These are phyloP conservation scores for Xerus inauris DNA, from an alignment of 2,113 vertebrate genomes.

Conservation along the genomic window DNA sequence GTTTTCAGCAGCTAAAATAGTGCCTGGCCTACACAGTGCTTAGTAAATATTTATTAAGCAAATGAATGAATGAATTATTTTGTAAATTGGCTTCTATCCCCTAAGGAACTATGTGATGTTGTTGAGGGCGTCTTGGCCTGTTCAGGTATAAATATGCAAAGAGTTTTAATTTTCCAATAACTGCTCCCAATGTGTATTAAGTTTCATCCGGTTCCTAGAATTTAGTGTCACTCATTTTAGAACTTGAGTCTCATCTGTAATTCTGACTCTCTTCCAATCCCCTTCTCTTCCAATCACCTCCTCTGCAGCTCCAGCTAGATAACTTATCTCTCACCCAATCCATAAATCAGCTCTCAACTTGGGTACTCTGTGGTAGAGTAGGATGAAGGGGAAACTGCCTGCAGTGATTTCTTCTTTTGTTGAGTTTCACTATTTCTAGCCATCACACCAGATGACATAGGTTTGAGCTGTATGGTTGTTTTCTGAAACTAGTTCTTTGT, in stretches of 20 bases:
- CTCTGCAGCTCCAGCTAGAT: background rate
- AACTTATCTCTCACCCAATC: background rate
- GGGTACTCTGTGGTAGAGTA: background rate
- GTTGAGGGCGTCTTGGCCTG: background rate
- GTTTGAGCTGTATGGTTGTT: background rate
- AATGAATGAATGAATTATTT: no score
- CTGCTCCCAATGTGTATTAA: background rate
- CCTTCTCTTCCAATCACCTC: background rate
- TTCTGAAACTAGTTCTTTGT: background rate
- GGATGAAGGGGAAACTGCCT: background rate
- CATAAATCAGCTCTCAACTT: background rate
- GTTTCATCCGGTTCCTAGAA: background rate
- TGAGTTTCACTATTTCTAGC: background rate
- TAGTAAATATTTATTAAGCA: no score
- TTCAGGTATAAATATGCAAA: background rate
- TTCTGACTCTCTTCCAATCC: background rate
- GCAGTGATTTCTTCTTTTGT: background rate
- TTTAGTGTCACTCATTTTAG: background rate
- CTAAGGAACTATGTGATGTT: background rate
- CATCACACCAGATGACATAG: background rate
- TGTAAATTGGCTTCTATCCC: background rate
- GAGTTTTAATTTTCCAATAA: background rate
- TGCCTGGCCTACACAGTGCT: no score
- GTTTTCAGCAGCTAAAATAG: no score
- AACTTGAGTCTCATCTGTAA: background rate